Evolutionary conservation across 2,113 vertebrate genomes (phyloP).

Genomic region (Cheirogaleus medius): DNA sequence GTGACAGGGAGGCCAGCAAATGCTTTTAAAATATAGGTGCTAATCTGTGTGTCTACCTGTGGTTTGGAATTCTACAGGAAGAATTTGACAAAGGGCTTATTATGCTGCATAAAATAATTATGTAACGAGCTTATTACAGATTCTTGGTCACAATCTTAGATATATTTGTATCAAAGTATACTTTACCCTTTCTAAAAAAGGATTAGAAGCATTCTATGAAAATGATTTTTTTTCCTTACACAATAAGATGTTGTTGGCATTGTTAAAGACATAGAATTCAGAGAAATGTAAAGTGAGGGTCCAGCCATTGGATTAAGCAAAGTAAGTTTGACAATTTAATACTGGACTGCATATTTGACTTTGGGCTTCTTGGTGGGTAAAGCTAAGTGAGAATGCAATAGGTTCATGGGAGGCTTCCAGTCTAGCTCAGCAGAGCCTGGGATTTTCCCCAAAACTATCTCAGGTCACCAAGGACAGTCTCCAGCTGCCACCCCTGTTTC

Average conservation of each 20-base stretch:
- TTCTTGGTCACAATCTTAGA: constrained; percentile 35
- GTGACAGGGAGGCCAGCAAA: constrained; percentile 34
- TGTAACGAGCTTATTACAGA: constrained; percentile 28
- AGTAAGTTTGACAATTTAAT: neutral
- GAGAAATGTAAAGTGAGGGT: neutral
- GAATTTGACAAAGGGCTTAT: neutral
- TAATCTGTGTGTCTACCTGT: constrained; percentile 33
- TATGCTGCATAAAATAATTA: neutral
- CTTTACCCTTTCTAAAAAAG: neutral
- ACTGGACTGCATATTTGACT: neutral
- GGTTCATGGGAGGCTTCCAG: neutral
- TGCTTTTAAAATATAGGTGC: constrained; percentile 46
- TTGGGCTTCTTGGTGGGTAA: neutral
- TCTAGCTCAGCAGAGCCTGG: neutral
- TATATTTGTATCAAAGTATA: constrained; percentile 35
- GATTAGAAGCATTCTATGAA: constrained; percentile 23
- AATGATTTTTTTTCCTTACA: neutral
- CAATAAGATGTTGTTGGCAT: neutral
- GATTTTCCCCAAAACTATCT: neutral
- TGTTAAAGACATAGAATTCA: neutral
- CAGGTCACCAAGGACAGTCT: neutral
- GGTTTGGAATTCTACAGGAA: neutral
- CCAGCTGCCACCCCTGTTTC: neutral
- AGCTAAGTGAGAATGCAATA: neutral
- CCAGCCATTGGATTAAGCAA: neutral